Evolutionary conservation across 2,888 invertebrate genomes (phyloP), one percentile per base, ranked within the genome.

Genomic region (Eledona agricola): DNA sequence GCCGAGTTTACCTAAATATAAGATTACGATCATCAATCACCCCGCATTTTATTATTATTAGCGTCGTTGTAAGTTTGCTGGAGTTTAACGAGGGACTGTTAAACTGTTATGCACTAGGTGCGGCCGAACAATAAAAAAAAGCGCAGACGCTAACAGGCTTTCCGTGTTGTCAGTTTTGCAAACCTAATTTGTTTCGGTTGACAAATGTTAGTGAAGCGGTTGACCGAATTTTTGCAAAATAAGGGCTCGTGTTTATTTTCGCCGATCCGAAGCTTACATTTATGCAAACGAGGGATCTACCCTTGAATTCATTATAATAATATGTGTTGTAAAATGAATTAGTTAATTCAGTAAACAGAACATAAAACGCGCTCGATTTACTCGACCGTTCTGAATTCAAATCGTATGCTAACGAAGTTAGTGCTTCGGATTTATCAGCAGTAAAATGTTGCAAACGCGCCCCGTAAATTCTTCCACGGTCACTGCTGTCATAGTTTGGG

Each of bases 351-450:
- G 16, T 17, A 40, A 40, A 26, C 28, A 15, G 12, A 23, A 38
- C 12, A 28, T 42, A 42, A 42, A 42, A 42, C 17, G 12, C n/a
- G n/a, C 7, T 10, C 4, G 16, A 15, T 15, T 42, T 31, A 31
- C 13, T 22, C 13, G 31, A 29, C 40, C 28, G 19, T 40, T 28
- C 16, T 19, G 20, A 20, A 42, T 42, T 42, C 31, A 42, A 42
- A 42, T 42, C 22, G 22, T 17, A 42, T 42, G 31, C 42, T 42
- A 42, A 42, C 42, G 29, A 42, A 42, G 7, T 29, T 42, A 20
- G 42, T 20, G 20, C 12, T 15, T 7, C 11, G 20, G 13, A 28
- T 42, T 42, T 42, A 42, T 42, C 22, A 22, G 15, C 31, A 22
- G 31, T 31, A 42, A 42, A 42, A 42, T 28, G 31, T 22, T 16